Conservation (phyloP, 1,140 invertebrate genomes). For the Philotrypesis tridentata region DNA sequence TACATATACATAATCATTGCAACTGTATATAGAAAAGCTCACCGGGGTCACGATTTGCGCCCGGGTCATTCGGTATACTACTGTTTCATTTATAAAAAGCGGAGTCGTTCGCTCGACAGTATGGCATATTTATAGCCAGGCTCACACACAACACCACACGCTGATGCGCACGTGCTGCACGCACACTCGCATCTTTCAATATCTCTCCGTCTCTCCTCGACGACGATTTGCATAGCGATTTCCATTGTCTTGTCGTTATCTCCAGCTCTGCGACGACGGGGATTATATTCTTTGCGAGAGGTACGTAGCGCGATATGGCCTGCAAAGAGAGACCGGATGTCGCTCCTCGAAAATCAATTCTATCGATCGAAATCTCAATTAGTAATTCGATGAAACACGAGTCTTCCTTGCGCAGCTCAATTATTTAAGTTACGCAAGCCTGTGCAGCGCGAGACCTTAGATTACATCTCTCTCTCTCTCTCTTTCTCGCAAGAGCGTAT, state of each 20-base stretch:
- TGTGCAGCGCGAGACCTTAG: not conserved
- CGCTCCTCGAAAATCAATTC: not conserved
- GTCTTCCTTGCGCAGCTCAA: not conserved
- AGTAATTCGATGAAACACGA: not conserved
- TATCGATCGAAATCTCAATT: not conserved
- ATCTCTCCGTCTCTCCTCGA: not conserved
- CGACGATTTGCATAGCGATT: not conserved
- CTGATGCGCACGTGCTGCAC: no score
- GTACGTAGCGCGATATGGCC: no score
- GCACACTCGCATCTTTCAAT: no score
- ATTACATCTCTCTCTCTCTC: no score
- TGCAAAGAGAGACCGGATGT: no score
- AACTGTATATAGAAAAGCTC: no score
- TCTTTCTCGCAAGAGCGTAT: no score
- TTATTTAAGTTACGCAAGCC: not conserved
- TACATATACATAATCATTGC: no score
- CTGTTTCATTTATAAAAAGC: not conserved
- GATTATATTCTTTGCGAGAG: no score
- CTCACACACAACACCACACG: no score
- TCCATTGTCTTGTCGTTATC: constrained; percentile 1
- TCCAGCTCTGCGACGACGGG: not conserved
- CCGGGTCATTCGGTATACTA: no score
- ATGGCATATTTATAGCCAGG: constrained; percentile 16
- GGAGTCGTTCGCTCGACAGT: not conserved
- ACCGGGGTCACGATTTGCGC: not conserved